Evolutionary conservation across 37 sponge, comb jelly and placozoan genomes (phyloP).

Genomic region (Petrosia ficiformis): DNA sequence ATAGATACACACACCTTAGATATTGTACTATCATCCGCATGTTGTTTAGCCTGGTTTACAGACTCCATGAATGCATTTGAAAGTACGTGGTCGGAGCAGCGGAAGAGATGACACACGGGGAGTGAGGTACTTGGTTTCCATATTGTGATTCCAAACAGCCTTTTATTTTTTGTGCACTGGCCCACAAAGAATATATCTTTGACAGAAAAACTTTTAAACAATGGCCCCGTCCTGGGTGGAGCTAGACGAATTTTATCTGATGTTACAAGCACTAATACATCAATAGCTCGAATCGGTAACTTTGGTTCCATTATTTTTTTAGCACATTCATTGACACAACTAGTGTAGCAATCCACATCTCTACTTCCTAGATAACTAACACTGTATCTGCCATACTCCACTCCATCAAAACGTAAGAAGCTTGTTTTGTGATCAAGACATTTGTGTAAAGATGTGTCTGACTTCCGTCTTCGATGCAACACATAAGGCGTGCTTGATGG

Average conservation of each 20-base stretch:
- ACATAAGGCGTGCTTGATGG: neutral
- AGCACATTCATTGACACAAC: conserved; percentile 24
- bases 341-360: conserved; percentile 35
- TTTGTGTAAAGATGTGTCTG: neutral
- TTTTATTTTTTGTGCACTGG: conserved; percentile 57
- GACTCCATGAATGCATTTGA: conserved; percentile 36
- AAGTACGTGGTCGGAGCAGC: conserved; percentile 36
- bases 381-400: conserved; percentile 13
- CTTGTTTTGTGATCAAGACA: neutral
- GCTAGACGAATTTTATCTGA: conserved; percentile 52
- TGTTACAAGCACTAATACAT: conserved; percentile 49
- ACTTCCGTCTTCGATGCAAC: neutral
- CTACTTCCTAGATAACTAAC: conserved; percentile 53
- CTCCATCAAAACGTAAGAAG: conserved; percentile 25
- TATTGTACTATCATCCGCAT: neutral
- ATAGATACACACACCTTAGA: conserved; percentile 8
- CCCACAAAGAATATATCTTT: conserved; percentile 36
- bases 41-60: conserved; percentile 33
- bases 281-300: neutral
- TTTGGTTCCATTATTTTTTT: conserved; percentile 20
- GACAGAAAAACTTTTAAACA: conserved; percentile 65
- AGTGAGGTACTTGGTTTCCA: conserved; percentile 24
- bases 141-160: conserved; percentile 49
- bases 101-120: conserved; percentile 57
- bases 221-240: conserved; percentile 33